Percentiles rank a stretch among this genome's conserved stretches.
These are phyloP conservation scores for Amblyjoppa fuscipennis DNA, from an alignment of 2,888 invertebrate species.

Conservation along the genomic window DNA sequence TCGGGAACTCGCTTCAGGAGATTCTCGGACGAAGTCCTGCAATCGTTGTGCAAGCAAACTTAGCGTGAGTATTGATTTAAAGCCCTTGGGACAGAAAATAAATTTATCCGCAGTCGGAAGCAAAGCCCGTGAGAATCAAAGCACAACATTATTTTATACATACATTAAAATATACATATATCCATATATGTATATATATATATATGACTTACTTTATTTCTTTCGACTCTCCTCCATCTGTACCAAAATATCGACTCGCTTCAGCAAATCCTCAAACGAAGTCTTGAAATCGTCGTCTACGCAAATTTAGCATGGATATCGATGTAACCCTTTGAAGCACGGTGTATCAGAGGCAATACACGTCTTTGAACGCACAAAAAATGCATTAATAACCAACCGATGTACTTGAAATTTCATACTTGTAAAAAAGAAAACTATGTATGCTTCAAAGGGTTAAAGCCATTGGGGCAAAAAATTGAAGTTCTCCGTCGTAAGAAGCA, in stretches of 20 bases:
- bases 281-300: slow-evolving; percentile 91
- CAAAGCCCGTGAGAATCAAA: neutral
- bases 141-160: neutral
- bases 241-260: slow-evolving; percentile 87
- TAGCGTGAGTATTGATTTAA: slow-evolving; percentile 71
- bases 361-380: too few species aligned
- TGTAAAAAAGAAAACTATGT: too few species aligned
- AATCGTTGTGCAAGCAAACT: slow-evolving; percentile 94
- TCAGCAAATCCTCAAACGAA: slow-evolving; percentile 89
- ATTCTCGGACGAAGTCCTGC: slow-evolving; percentile 89
- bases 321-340: too few species aligned
- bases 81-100: neutral
- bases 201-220: neutral
- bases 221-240: slow-evolving; percentile 80
- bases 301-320: slow-evolving; percentile 88
- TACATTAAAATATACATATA: neutral
- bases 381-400: too few species aligned
- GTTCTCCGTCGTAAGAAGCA: neutral
- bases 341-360: too few species aligned
- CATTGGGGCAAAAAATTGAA: too few species aligned
- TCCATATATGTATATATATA: too few species aligned
- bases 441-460: too few species aligned
- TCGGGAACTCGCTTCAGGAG: slow-evolving; percentile 89
- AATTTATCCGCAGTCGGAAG: neutral
- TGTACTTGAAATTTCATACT: too few species aligned